phyloP scores from a whole-genome alignment of 2,888 invertebrate species.

The Orchestes rusci region DNA sequence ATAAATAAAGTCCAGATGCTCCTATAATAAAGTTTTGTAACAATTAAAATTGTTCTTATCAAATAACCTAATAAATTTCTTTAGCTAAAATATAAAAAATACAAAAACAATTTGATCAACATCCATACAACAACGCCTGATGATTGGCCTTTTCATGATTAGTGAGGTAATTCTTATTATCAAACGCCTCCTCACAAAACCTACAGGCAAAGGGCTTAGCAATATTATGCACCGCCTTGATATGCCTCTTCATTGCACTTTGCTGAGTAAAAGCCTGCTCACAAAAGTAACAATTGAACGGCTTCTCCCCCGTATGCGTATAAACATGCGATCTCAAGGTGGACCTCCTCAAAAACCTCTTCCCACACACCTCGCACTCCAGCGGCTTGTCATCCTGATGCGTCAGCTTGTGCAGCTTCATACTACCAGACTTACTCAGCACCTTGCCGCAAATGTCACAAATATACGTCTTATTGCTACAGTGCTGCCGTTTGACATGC shows the following conservation, averaged over 20 bases:
- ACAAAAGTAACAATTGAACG: slow-evolving; percentile 44
- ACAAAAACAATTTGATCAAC: no score
- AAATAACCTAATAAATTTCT: no score
- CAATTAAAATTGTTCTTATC: no score
- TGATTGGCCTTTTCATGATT: no score
- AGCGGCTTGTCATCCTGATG: slow-evolving; percentile 35
- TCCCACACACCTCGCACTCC: slow-evolving; percentile 39
- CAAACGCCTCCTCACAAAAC: slow-evolving; percentile 31
- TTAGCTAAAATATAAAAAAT: no score
- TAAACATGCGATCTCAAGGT: slow-evolving; percentile 35
- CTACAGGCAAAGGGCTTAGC: slow-evolving; percentile 34
- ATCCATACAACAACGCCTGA: no score
- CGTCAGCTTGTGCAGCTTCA: slow-evolving; percentile 35
- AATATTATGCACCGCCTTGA: slow-evolving; percentile 37
- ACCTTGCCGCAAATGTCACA: slow-evolving; percentile 42
- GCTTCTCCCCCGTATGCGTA: slow-evolving; percentile 37
- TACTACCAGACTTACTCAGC: slow-evolving; percentile 34
- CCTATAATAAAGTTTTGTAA: no score
- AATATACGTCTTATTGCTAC: slow-evolving; percentile 18
- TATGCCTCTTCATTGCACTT: slow-evolving; percentile 33
- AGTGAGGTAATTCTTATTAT: slow-evolving; percentile 29
- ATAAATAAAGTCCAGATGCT: no score
- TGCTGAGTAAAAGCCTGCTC: slow-evolving; percentile 46
- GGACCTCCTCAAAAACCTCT: slow-evolving; percentile 46
- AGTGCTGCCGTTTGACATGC: slow-evolving; percentile 40